Evolutionary conservation across 2,113 vertebrate species (phyloP), one percentile per base, ranked within the genome.

Genomic region (Trinectes maculatus): DNA sequence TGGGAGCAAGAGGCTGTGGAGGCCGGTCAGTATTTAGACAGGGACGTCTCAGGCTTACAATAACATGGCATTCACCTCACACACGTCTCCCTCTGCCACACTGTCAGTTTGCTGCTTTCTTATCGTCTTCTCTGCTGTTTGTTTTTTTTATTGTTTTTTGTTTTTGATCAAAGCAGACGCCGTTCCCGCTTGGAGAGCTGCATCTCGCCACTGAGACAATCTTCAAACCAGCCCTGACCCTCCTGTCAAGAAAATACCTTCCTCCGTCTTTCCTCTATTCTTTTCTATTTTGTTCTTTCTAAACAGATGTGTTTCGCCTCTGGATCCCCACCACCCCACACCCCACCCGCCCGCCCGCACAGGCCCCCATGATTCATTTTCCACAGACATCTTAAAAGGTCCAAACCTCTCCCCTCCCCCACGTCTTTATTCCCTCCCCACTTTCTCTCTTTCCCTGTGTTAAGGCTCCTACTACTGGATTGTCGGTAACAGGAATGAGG

Each of bases 321-420:
- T 87, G 69, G 51, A 74, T 82, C 65, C 64, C 74, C 80, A 80
- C 29, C 43, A n/a, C n/a, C n/a, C n/a, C n/a, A n/a, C n/a, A n/a
- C n/a, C n/a, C n/a, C n/a, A n/a, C n/a, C n/a, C n/a, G n/a, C n/a
- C n/a, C n/a, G n/a, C 83, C 73, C 39, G 62, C 61, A 69, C 71
- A 58, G 90, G 90, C 88, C 89, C 82, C 90, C 61, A 63, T 93
- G 89, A 93, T 93, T 92, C 85, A 92, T 91, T 92, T 92, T 91
- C 91, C 92, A 91, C 85, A 91, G 89, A 85, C 89, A 77, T 88
- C 87, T 86, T 84, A 61, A 83, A 68, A 83, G 64, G 51, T 65
- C 48, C 58, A 51, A 46, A 44, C 13, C 26, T 39, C 58, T 59
- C 72, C 79, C 76, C 64, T 71, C 71, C 79, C 77, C 74, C 78